These are phyloP conservation scores for Pseudochirops cupreus DNA, from an alignment of 2,797 vertebrate genomes.

Conservation along the genomic window DNA sequence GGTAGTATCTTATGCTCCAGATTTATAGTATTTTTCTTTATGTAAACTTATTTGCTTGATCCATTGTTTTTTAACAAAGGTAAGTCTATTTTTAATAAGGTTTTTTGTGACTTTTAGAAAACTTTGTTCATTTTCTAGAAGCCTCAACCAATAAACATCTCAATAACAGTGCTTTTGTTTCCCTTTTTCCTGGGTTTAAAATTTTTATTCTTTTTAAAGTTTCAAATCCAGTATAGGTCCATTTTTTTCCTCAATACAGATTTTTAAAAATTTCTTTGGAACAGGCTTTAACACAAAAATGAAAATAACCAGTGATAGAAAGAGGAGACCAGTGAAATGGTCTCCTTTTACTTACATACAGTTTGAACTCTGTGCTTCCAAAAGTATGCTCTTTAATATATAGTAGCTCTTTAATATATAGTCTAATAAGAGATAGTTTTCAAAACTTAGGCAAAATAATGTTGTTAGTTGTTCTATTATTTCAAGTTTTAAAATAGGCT, in stretches of 20 bases:
- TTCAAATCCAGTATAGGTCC: neutral
- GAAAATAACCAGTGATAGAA: neutral
- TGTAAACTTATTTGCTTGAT: neutral
- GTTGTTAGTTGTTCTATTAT: too few relatives aligned
- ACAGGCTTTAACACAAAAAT: neutral
- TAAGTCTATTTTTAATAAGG: neutral
- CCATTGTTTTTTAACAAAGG: neutral
- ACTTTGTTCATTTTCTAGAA: neutral
- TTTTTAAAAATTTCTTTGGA: neutral
- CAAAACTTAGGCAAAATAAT: too few relatives aligned
- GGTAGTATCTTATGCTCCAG: conserved; percentile 83
- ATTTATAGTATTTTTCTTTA: neutral
- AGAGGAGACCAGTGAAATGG: neutral
- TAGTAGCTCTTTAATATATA: too few relatives aligned
- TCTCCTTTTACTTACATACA: neutral
- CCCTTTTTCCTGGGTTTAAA: neutral
- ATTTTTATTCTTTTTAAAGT: neutral
- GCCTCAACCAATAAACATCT: neutral
- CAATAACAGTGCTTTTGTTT: neutral
- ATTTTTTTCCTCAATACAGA: neutral
- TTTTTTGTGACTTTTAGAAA: neutral
- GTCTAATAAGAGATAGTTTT: too few relatives aligned
- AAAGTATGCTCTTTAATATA: too few relatives aligned
- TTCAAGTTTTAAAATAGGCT: too few relatives aligned
- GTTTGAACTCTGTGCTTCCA: too few relatives aligned